Base-by-base conservation (phyloP, 2,797 vertebrate species). In the Typhlichthys subterraneus region DNA sequence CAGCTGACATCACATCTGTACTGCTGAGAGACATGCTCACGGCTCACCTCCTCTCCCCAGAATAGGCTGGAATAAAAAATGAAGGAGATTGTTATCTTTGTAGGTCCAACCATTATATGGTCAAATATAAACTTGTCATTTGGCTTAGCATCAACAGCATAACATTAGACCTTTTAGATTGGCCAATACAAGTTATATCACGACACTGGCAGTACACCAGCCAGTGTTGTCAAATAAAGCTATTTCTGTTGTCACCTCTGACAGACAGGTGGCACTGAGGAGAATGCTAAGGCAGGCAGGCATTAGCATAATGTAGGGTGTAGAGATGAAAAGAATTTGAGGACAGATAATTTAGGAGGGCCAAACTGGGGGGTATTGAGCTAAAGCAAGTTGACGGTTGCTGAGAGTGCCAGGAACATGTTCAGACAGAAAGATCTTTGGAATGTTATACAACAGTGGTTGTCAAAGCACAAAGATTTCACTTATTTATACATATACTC, bases 281-380 rank as follows among this genome's bases (percentile, higher is more conserved):
- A 33, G 54, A 52, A 50, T 46, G 46, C 58, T 57, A 56, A 14
- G 1, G 61, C 57, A 59, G 45, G 19, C 49, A 57, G 0, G 23
- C 23, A 23, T 23, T 23, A 23, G 23, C 23, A 23, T 23, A 23
- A 23, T 23, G 23, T 12, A 6, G 10, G 33, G 14, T 33, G 13
- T 23, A 12, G 23, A 45, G 70, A 67, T 72, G 14, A 65, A 67
- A 53, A 59, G 45, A 33, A 54, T 67, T 51, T 59, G 29, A 54
- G 23, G 45, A 33, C 47, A 55, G 54, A 45, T 70, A 10, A 61
- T 82, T 82, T 66, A 51, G 14, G 23, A 23, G 31, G 63, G 38
- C 19, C 15, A 52, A 67, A 72, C 49, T 65, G 46, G 23, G 12
- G 23, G 23, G 0, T 23, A 23, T 23, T 23, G 3, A 4, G 23